These are phyloP conservation scores for Willowsia nigromaculata DNA, from an alignment of 2,888 invertebrate species.

Conservation along the genomic window DNA sequence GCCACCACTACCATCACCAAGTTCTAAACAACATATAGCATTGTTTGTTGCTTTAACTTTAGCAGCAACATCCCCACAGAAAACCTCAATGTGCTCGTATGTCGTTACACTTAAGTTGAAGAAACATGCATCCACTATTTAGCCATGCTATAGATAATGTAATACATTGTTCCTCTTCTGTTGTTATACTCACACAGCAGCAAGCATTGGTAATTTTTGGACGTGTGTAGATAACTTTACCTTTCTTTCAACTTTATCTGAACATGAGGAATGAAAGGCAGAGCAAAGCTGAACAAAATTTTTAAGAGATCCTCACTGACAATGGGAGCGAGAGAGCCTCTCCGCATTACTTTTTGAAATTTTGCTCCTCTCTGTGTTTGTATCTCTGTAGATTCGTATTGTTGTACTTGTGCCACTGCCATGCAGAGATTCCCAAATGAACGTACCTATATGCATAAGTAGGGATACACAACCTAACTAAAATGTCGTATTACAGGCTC, in stretches of 20 bases:
- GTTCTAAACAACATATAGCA: constrained; percentile 4
- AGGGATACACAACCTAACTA: neutral
- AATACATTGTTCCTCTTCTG: neutral
- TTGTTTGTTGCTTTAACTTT: constrained; percentile 35
- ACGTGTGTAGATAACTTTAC: constrained; percentile 32
- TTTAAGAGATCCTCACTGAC: constrained; percentile 41
- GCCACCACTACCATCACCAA: constrained; percentile 24
- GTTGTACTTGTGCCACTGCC: too few relatives aligned
- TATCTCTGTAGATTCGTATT: neutral
- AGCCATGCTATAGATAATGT: too few relatives aligned
- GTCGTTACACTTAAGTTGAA: constrained; percentile 1
- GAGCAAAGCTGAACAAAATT: constrained; percentile 44
- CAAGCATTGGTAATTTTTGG: constrained; percentile 10
- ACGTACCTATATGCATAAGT: neutral
- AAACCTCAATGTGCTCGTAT: constrained; percentile 10
- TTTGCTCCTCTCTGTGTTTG: neutral
- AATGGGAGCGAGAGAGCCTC: constrained; percentile 25
- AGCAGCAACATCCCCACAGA: constrained; percentile 5
- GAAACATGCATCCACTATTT: neutral
- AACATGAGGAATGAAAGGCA: constrained; percentile 45
- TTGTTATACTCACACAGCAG: constrained; percentile 24
- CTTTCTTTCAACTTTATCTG: constrained; percentile 52
- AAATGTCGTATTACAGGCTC: neutral
- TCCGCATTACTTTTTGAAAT: constrained; percentile 51
- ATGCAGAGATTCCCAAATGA: neutral